Base-by-base conservation (phyloP, 2,797 vertebrate species). In the Gouania willdenowi region DNA sequence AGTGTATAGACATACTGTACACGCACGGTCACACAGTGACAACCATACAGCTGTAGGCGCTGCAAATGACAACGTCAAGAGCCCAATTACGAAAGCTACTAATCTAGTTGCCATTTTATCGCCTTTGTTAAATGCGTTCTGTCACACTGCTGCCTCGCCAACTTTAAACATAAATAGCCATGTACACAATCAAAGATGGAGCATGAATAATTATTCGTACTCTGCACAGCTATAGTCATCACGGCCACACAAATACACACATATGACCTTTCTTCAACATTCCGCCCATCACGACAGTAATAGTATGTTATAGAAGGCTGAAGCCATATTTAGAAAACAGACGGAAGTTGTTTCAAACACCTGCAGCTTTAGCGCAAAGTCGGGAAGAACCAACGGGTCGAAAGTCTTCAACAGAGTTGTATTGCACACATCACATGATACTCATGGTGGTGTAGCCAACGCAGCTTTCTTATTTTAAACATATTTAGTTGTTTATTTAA, bases 31-130 rank as follows among this genome's bases (percentile, higher is more conserved):
- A 34, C n/a, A 36, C 10, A 40, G 8, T 16, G 36, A 53, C 6
- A 38, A 31, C 39, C 35, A 3, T 40, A 8, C 33, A 46, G 63
- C 69, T 68, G 34, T 22, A 74, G 66, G 56, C 45, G 4, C 41
- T 16, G 64, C 61, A 66, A 65, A 74, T 67, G 64, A 77, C 69
- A 67, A 66, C 48, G 67, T 79, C 71, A 79, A 81, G 65, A 75
- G 65, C 40, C 66, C 75, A 85, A 83, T 83, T 83, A 81, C 79
- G 63, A 68, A 40, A 5, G 46, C 39, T 42, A 75, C 75, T 75
- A 80, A 84, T 80, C 74, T 59, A 48, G 60, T 58, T 43, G 53
- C 49, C 55, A 67, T 71, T 76, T 70, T 74, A 39, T 64, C 58
- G 41, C 53, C 57, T 67, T 66, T 54, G 57, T 71, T 66, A 72